Conservation (phyloP, 2,797 vertebrate species). For the Monodelphis domestica region DNA sequence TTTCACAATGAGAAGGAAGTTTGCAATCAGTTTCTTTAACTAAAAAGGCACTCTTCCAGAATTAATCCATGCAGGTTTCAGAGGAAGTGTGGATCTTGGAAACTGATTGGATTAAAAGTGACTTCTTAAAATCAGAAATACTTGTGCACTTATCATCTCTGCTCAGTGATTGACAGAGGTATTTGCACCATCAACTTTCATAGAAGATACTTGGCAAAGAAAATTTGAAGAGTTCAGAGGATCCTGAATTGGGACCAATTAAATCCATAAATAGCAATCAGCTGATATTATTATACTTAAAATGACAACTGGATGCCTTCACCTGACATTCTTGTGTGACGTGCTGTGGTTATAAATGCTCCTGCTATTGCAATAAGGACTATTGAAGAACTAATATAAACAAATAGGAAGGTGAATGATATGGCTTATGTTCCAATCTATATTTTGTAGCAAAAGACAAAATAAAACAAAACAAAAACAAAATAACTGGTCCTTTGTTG, state of each 20-base stretch:
- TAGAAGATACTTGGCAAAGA: slow-evolving; percentile 58
- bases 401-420: background rate
- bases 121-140: slow-evolving; percentile 70
- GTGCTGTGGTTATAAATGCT: background rate
- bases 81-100: slow-evolving; percentile 41
- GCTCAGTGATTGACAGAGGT: slow-evolving; percentile 65
- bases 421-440: background rate
- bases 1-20: slow-evolving; percentile 67
- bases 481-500: slow-evolving; percentile 11
- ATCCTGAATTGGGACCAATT: slow-evolving; percentile 52
- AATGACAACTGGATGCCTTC: slow-evolving; percentile 8
- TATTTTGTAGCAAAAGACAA: slow-evolving; percentile 36
- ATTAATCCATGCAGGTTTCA: slow-evolving; percentile 60
- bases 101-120: slow-evolving; percentile 65
- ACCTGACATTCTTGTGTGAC: background rate
- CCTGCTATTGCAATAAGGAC: background rate
- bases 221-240: slow-evolving; percentile 25
- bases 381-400: background rate
- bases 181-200: slow-evolving; percentile 53
- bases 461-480: background rate
- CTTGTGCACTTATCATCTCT: slow-evolving; percentile 21
- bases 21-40: slow-evolving; percentile 70
- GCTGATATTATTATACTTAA: slow-evolving; percentile 40
- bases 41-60: slow-evolving; percentile 63
- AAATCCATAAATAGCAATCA: slow-evolving; percentile 60